Base-by-base conservation (phyloP, 2,113 vertebrate species). In the Aspidoscelis tigris region DNA sequence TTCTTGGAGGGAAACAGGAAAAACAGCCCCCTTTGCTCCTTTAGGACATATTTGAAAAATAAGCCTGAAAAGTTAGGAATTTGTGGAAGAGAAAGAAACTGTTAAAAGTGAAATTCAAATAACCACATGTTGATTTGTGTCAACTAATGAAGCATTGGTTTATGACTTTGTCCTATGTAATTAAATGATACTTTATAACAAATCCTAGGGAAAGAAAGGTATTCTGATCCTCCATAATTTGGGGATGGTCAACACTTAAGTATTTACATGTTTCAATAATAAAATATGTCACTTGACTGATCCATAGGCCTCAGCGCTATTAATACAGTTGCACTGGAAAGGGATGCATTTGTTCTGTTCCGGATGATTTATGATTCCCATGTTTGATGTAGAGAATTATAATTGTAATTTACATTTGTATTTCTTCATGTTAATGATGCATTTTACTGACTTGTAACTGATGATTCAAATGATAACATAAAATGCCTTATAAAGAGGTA, bases 391-490 rank as follows among this genome's bases (percentile, higher is more conserved):
- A 91, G 91, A 80, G 75, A 90, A 83, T 75, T 89, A 91, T 70
- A 91, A 86, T 66, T 68, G 90, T 92, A 90, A 87, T 89, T 86
- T 90, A 86, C 85, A 77, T 89, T 88, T 86, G 61, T 69, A 83
- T 86, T 88, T 75, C 75, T 70, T 83, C 86, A 75, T 89, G 75
- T 93, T 92, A 87, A 88, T 71, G 87, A 76, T 92, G 89, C 93
- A 91, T 91, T 94, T 94, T 89, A 91, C 94, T 93, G 3, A 50
- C 55, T 94, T 88, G 90, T 91, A 89, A 93, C 91, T 82, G 82
- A 81, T 90, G 81, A 92, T 89, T 92, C 92, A 94, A 90, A 83
- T 43, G 89, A 83, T 86, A 90, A 87, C 66, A 76, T 86, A 79
- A 75, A 21, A 20, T 39, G 8, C 78, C 55, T 41, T 43, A 79